A percentile compares a stretch with the other conserved stretches of the same genome.
Evolutionary conservation across 2,888 invertebrate species (phyloP).

Genomic region (Mechanitis mazaeus): DNA sequence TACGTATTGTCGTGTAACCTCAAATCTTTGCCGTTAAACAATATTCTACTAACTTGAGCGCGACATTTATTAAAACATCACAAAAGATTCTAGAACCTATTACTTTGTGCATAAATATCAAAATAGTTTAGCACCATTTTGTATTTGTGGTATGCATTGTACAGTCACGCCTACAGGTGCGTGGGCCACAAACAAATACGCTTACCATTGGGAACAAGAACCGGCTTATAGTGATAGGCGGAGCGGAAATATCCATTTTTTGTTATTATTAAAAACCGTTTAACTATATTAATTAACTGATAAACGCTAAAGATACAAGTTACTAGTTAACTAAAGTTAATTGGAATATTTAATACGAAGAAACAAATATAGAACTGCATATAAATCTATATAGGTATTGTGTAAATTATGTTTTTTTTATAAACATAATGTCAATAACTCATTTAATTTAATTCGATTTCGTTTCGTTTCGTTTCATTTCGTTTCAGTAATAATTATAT

Average conservation of each 20-base stretch:
- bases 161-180: slow-evolving; percentile 41
- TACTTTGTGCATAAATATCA: slow-evolving; percentile 10
- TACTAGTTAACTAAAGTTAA: too few species aligned
- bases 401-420: too few species aligned
- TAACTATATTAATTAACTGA: background rate
- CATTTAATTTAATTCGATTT: too few species aligned
- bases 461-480: too few species aligned
- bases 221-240: slow-evolving; percentile 13
- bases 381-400: too few species aligned
- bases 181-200: slow-evolving; percentile 40
- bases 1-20: slow-evolving; percentile 25
- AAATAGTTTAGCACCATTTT: slow-evolving; percentile 13
- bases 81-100: slow-evolving; percentile 13
- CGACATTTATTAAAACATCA: background rate
- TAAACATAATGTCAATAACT: too few species aligned
- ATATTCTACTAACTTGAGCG: slow-evolving; percentile 37
- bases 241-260: slow-evolving; percentile 13
- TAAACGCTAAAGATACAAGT: background rate
- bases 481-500: too few species aligned
- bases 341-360: too few species aligned
- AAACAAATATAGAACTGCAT: too few species aligned
- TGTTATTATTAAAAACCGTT: background rate
- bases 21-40: slow-evolving; percentile 31
- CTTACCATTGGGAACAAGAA: slow-evolving; percentile 26
- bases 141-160: too few species aligned